A percentile compares a stretch with the other conserved stretches of the same genome.
These are phyloP conservation scores for Camptogramma bilineatum DNA, from an alignment of 2,888 invertebrate species.

Conservation along the genomic window DNA sequence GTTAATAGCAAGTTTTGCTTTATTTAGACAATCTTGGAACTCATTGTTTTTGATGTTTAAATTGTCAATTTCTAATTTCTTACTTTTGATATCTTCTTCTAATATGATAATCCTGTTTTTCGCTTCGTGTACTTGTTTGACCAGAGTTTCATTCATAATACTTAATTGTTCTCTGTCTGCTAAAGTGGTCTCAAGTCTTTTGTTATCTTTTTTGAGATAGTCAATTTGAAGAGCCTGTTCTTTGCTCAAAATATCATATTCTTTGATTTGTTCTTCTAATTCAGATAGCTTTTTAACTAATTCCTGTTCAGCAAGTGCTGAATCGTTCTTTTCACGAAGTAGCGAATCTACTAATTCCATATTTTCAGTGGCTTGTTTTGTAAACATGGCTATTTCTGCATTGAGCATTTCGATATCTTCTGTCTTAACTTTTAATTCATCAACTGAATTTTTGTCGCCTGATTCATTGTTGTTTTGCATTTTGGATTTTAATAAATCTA, in stretches of 20 bases:
- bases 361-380: conserved; percentile 52
- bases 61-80: conserved; percentile 52
- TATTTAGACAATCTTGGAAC: conserved; percentile 51
- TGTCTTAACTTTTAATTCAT: conserved; percentile 53
- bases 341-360: conserved; percentile 54
- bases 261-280: conserved; percentile 45
- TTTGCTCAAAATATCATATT: conserved; percentile 47
- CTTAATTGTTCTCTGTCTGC: conserved; percentile 44
- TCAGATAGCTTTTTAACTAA: conserved; percentile 50
- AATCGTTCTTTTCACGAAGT: conserved; percentile 50
- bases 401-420: conserved; percentile 52
- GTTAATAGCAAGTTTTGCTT: conserved; percentile 52
- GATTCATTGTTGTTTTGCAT: conserved; percentile 39
- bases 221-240: conserved; percentile 45
- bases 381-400: conserved; percentile 51
- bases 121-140: conserved; percentile 13
- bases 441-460: conserved; percentile 40
- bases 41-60: conserved; percentile 49
- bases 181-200: conserved; percentile 44
- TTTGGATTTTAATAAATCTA: conserved; percentile 56
- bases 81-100: conserved; percentile 51
- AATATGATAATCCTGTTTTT: conserved; percentile 1
- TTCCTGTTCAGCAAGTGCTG: conserved; percentile 49
- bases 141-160: conserved; percentile 17
- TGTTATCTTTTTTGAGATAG: conserved; percentile 52